Evolutionary conservation across 2,113 vertebrate genomes (phyloP).

Genomic region (Passer domesticus): DNA sequence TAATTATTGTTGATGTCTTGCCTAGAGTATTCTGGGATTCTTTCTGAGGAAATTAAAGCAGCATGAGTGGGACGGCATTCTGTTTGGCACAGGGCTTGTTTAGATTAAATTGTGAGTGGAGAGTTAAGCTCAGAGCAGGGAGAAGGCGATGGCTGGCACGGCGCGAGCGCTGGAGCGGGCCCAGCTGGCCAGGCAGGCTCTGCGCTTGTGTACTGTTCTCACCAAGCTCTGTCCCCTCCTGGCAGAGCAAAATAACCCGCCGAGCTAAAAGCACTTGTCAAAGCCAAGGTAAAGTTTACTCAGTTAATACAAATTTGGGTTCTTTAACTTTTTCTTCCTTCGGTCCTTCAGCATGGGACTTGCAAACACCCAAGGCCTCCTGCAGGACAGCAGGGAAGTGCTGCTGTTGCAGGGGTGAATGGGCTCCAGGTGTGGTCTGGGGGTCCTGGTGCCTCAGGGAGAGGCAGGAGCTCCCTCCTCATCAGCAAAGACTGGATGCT

Average conservation of each 20-base stretch:
- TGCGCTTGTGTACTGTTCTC: background rate
- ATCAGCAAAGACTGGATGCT: accelerated
- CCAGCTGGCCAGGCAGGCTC: background rate
- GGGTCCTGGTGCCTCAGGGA: background rate
- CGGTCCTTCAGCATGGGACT: accelerated
- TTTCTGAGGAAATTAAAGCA: constrained; percentile 57
- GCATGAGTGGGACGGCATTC: constrained; percentile 9
- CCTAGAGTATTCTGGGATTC: constrained; percentile 20
- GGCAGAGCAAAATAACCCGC: background rate
- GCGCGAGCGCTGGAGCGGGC: background rate
- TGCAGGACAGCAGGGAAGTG: background rate
- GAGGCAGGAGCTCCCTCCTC: background rate
- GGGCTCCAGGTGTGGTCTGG: accelerated
- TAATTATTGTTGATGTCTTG: constrained; percentile 63
- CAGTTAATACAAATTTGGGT: background rate
- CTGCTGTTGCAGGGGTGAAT: background rate
- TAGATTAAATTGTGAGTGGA: constrained; percentile 14
- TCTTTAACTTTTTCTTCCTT: background rate
- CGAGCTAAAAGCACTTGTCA: background rate
- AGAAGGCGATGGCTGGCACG: constrained; percentile 14
- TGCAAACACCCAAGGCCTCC: background rate
- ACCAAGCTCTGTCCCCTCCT: background rate
- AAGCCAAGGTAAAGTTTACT: constrained; percentile 15
- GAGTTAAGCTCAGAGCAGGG: background rate
- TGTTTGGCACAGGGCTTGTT: constrained; percentile 29